Conservation (phyloP, 2,888 invertebrate genomes). For the Choreutis nemorana region DNA sequence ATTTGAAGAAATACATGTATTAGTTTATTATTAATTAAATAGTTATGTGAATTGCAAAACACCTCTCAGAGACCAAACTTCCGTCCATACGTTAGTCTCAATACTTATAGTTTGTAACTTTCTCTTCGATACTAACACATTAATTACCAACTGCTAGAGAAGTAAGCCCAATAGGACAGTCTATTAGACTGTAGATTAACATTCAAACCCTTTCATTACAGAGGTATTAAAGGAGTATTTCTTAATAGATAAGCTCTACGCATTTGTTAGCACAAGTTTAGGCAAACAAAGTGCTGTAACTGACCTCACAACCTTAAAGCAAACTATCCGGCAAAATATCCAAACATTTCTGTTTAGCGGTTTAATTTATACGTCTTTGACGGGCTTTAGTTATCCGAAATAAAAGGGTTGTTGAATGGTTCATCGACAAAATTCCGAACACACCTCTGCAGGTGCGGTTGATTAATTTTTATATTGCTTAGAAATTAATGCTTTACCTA, state of each 20-base stretch:
- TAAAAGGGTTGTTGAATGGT: too few species aligned
- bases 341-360: conserved; percentile 18
- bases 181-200: conserved; percentile 63
- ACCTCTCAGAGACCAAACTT: conserved; percentile 48
- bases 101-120: conserved; percentile 55
- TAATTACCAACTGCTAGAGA: conserved; percentile 49
- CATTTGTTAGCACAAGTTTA: conserved; percentile 51
- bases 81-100: conserved; percentile 55
- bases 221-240: conserved; percentile 61
- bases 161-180: conserved; percentile 49
- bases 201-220: conserved; percentile 64
- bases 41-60: too few species aligned
- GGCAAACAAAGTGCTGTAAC: conserved; percentile 41
- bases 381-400: too few species aligned
- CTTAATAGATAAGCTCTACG: conserved; percentile 57
- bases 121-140: conserved; percentile 53
- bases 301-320: conserved; percentile 22
- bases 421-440: too few species aligned
- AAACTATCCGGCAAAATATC: conserved; percentile 31
- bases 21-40: too few species aligned
- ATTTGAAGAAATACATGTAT: too few species aligned
- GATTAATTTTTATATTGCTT: too few species aligned
- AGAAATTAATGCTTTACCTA: conserved; percentile 39
- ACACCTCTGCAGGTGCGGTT: too few species aligned
- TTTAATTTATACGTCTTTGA: conserved; percentile 12